A percentile compares a stretch with the other conserved stretches of the same genome.
phyloP scores from a whole-genome alignment of 2,113 vertebrate genomes.

The Dromaius novaehollandiae region DNA sequence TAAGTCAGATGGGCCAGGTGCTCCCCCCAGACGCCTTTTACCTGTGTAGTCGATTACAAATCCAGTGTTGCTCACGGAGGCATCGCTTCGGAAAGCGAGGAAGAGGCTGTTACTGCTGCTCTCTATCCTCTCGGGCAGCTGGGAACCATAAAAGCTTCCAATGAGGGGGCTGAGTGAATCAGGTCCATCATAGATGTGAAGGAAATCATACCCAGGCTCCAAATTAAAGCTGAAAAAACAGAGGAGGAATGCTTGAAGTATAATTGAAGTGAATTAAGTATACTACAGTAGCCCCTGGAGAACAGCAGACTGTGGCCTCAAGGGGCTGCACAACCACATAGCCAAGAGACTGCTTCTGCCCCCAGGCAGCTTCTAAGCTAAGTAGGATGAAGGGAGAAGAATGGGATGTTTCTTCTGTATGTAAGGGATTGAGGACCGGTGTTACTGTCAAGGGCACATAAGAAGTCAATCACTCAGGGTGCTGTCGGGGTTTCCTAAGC shows the following conservation, averaged over 20 bases:
- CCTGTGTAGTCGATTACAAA: constrained; percentile 96
- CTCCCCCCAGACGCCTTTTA: background rate
- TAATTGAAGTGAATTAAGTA: background rate
- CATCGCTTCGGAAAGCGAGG: constrained; percentile 95
- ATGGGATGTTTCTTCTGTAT: rapidly evolving
- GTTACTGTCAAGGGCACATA: background rate
- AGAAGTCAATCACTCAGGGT: background rate
- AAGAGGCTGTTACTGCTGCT: constrained; percentile 97
- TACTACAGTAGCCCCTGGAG: background rate
- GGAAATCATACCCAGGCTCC: constrained; percentile 97
- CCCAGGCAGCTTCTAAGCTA: background rate
- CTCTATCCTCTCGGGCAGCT: constrained; percentile 90
- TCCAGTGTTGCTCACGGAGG: constrained; percentile 92
- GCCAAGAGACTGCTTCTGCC: background rate
- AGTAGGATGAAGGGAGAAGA: background rate
- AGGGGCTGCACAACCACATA: rapidly evolving
- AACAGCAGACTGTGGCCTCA: background rate
- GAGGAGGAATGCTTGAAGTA: background rate
- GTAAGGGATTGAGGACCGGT: rapidly evolving
- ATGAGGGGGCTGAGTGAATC: constrained; percentile 93
- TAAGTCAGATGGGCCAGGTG: background rate
- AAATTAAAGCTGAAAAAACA: constrained; percentile 87
- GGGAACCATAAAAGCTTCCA: constrained; percentile 94
- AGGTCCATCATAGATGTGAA: constrained; percentile 95
- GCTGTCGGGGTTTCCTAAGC: background rate